Evolutionary conservation across 2,888 invertebrate species (phyloP).

Genomic region (Pristionchus mayeri): DNA sequence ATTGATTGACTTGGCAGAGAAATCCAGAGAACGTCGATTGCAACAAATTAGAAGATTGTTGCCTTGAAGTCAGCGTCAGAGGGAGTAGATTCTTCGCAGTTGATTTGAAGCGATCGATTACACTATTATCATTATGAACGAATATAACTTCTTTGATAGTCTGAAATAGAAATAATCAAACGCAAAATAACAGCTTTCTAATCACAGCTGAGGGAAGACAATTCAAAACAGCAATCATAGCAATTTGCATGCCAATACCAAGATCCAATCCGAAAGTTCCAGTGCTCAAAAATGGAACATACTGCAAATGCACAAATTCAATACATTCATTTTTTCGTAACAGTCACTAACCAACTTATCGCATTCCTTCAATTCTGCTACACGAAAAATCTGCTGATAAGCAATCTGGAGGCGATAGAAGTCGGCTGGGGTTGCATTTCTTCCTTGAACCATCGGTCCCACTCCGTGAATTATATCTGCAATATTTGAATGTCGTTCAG

Average conservation of each 20-base stretch:
- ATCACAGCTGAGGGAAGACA: neutral
- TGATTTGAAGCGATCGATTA: neutral
- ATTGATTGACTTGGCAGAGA: no score
- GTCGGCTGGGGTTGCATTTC: neutral
- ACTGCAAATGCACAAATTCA: neutral
- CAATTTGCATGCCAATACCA: neutral
- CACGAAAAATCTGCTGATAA: no score
- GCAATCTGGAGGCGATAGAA: neutral
- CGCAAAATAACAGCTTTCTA: neutral
- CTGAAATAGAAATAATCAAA: no score
- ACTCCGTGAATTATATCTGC: neutral
- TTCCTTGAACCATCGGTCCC: neutral
- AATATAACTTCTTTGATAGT: slow-evolving; percentile 5
- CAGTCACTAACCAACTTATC: neutral
- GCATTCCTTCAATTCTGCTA: neutral
- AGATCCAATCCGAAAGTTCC: neutral
- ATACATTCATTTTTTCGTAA: neutral
- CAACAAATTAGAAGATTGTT: no score
- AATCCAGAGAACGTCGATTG: no score
- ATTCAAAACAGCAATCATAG: neutral
- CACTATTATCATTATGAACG: neutral
- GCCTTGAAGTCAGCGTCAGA: no score
- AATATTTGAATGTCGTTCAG: neutral
- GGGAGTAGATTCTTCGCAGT: no score
- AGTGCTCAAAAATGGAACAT: neutral